phyloP scores from a whole-genome alignment of 2,888 invertebrate species.

The Acholoe squamosa region DNA sequence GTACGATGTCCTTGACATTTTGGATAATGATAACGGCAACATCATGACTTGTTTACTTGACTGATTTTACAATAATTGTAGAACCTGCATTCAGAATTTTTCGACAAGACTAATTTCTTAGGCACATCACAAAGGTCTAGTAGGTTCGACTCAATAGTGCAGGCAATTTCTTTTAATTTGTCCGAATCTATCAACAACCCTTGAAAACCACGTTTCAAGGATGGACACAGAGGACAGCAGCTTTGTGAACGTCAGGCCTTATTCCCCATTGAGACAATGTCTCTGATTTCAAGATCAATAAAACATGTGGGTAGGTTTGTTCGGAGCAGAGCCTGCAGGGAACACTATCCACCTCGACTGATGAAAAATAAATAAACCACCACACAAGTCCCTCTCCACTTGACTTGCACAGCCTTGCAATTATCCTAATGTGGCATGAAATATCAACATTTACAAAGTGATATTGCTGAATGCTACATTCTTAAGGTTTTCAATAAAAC shows the following conservation, averaged over 20 bases:
- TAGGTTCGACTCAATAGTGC: too few relatives aligned
- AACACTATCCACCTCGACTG: background rate
- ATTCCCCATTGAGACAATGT: background rate
- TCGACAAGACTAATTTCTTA: too few relatives aligned
- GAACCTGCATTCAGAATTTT: too few relatives aligned
- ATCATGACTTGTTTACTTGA: too few relatives aligned
- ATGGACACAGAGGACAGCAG: background rate
- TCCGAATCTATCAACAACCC: too few relatives aligned
- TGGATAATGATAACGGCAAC: too few relatives aligned
- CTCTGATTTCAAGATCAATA: constrained; percentile 23
- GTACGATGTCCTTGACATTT: too few relatives aligned
- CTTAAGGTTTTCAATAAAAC: too few relatives aligned
- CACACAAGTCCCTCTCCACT: background rate
- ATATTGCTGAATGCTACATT: background rate
- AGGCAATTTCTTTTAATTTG: too few relatives aligned
- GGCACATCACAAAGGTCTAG: too few relatives aligned
- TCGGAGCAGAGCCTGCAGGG: background rate
- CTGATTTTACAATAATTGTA: too few relatives aligned
- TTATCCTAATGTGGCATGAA: background rate
- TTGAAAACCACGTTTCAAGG: too few relatives aligned
- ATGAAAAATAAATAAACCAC: constrained; percentile 5
- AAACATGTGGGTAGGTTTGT: background rate
- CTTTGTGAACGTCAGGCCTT: background rate
- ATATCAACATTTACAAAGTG: background rate
- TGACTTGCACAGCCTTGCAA: background rate